Base-by-base conservation (phyloP, 2,797 vertebrate genomes). In the Ambastaia sidthimunki region DNA sequence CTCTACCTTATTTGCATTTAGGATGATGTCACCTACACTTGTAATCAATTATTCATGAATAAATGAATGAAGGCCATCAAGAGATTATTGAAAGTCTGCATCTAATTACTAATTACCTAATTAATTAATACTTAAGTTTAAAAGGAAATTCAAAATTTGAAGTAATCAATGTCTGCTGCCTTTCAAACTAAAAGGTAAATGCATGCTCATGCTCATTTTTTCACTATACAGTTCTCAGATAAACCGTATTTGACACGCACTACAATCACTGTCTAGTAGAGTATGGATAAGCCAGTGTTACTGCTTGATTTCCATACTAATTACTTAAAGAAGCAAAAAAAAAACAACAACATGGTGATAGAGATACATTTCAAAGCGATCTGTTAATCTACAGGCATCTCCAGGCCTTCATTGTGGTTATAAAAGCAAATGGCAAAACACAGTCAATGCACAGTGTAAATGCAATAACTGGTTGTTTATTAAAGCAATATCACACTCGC, bases 81-180 rank as follows among this genome's bases (percentile, higher is more conserved):
- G 63, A 76, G 74, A 74, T 62, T 74, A 76, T 15, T 55, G 50
- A 25, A 76, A 55, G 37, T 68, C 34, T 47, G 16, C 65, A 76
- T 11, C 37, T 55, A 55, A 67, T 76, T 66, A 41, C 48, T 66
- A 37, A 75, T 66, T 15, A 28, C 4, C 23, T 23, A 60, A 60
- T 60, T 60, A 60, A 19, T 5, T 57, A 57, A 57, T 57, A 57
- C 57, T 7, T 4, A 25, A 13, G 21, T 23, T 59, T 23, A 25
- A 57, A 57, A 59, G 55, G 3, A 60, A 5, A 25, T 60, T 60
- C 9, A 60, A 2, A 15, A 23, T 28, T 28, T 60, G 23, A 60
- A 16, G 57, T 28, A 25, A 25, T 25, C 12, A 13, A 12, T 60
- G 55, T 23, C 52, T 55, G 52, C 18, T 13, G 57, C 57, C 23